phyloP scores from a whole-genome alignment of 2,888 invertebrate genomes.

The Euspilapteryx auroguttella region DNA sequence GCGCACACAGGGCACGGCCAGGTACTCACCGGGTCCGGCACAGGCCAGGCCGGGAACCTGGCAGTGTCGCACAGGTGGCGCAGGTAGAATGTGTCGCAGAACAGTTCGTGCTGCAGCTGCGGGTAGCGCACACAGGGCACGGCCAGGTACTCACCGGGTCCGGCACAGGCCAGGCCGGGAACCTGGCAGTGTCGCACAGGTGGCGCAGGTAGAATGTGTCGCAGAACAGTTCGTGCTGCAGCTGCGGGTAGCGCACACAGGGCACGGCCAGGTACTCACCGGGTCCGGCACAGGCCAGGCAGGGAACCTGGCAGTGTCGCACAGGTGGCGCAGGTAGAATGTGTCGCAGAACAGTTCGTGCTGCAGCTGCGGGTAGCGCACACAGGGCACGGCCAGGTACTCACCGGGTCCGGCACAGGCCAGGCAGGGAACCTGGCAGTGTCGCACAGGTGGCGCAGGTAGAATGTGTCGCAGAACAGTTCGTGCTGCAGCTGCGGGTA shows the following conservation, averaged over 20 bases:
- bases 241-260: slow-evolving; percentile 88
- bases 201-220: slow-evolving; percentile 97
- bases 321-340: slow-evolving; percentile 95
- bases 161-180: slow-evolving; percentile 97
- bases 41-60: slow-evolving; percentile 96
- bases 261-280: no score
- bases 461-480: slow-evolving; percentile 98
- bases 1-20: slow-evolving; percentile 66
- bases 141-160: slow-evolving; percentile 90
- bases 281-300: slow-evolving; percentile 98
- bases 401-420: slow-evolving; percentile 94
- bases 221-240: slow-evolving; percentile 96
- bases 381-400: no score
- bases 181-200: slow-evolving; percentile 85
- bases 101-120: slow-evolving; percentile 92
- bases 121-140: slow-evolving; percentile 93
- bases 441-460: slow-evolving; percentile 94
- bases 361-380: slow-evolving; percentile 92
- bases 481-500: slow-evolving; percentile 95
- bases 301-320: slow-evolving; percentile 87
- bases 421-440: slow-evolving; percentile 89
- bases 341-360: slow-evolving; percentile 98
- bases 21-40: slow-evolving; percentile 83
- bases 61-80: slow-evolving; percentile 90
- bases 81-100: slow-evolving; percentile 98